A percentile compares a stretch with the other conserved stretches of the same genome.
These are phyloP conservation scores for Desoria tigrina DNA, from an alignment of 2,888 invertebrate species.

Conservation along the genomic window DNA sequence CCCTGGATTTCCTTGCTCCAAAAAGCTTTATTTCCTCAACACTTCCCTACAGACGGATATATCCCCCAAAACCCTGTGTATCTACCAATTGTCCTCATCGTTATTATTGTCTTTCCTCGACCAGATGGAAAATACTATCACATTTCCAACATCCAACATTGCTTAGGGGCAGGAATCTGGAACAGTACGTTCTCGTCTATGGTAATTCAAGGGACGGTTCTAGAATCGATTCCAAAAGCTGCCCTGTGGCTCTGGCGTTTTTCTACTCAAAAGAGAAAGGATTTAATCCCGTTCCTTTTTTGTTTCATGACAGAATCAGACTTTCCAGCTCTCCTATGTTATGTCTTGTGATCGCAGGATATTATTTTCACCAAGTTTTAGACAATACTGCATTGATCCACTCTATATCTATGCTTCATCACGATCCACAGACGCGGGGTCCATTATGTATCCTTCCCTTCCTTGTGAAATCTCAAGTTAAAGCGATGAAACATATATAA, in stretches of 20 bases:
- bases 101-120: conserved; percentile 2
- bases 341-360: too few species aligned
- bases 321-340: neutral
- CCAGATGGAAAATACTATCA: conserved; percentile 14
- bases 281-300: too few species aligned
- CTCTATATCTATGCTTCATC: too few species aligned
- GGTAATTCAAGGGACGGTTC: neutral
- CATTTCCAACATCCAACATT: conserved; percentile 6
- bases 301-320: too few species aligned
- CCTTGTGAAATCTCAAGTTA: too few species aligned
- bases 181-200: neutral
- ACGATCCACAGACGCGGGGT: too few species aligned
- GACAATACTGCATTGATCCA: too few species aligned
- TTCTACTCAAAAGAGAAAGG: too few species aligned
- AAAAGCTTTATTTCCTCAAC: neutral
- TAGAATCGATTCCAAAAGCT: neutral
- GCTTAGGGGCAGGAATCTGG: neutral
- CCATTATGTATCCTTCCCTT: too few species aligned
- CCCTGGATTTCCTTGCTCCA: neutral
- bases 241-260: too few species aligned
- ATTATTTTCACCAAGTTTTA: too few species aligned
- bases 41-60: neutral
- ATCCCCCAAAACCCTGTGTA: neutral
- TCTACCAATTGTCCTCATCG: neutral
- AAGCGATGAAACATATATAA: too few species aligned